phyloP scores from a whole-genome alignment of 2,888 invertebrate species.

The Dasysyrphus tricinctus region DNA sequence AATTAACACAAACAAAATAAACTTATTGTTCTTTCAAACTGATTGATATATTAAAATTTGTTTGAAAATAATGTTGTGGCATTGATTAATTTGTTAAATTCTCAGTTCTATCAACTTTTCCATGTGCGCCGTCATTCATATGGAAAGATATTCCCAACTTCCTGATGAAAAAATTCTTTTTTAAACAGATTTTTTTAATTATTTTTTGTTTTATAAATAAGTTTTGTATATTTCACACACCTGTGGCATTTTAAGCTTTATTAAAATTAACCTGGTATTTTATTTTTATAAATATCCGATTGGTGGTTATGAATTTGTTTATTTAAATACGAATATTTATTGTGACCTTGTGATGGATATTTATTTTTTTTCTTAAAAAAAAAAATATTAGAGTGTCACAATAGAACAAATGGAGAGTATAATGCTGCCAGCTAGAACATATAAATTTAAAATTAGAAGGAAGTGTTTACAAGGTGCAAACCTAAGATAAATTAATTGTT shows the following conservation, averaged over 20 bases:
- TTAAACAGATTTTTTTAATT: neutral
- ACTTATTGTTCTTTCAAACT: constrained; percentile 48
- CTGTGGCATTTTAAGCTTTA: constrained; percentile 21
- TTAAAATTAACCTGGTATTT: constrained; percentile 23
- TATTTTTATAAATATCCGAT: constrained; percentile 9
- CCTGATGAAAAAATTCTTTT: constrained; percentile 64
- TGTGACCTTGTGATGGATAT: constrained; percentile 47
- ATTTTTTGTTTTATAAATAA: constrained; percentile 8
- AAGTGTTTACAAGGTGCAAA: constrained; percentile 53
- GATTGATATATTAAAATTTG: constrained; percentile 23
- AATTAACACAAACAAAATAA: constrained; percentile 51
- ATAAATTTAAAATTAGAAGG: constrained; percentile 35
- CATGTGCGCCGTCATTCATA: neutral
- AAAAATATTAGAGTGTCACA: constrained; percentile 46
- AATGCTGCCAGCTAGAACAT: constrained; percentile 34
- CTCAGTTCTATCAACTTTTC: constrained; percentile 24
- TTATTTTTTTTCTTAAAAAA: constrained; percentile 23
- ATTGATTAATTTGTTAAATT: constrained; percentile 60
- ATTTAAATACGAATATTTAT: constrained; percentile 1
- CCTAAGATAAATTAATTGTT: constrained; percentile 62
- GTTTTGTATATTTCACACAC: constrained; percentile 35
- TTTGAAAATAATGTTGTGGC: constrained; percentile 45
- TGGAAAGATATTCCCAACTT: constrained; percentile 47
- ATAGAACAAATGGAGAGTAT: constrained; percentile 21
- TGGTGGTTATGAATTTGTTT: constrained; percentile 21